Evolutionary conservation across 2,797 vertebrate genomes (phyloP).

Genomic region (Alauda arvensis): DNA sequence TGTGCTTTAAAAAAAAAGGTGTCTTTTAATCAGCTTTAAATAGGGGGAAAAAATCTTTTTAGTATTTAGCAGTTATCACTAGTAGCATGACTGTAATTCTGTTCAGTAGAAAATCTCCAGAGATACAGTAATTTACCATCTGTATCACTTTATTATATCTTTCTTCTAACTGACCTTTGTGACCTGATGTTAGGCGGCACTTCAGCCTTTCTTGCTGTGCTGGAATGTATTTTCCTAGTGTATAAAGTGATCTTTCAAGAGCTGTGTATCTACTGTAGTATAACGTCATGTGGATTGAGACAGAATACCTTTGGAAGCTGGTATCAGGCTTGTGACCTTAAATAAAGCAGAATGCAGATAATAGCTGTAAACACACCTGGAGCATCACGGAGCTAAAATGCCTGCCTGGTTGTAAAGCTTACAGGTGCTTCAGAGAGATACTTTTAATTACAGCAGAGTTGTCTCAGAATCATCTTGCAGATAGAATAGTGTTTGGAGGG

Average conservation of each 20-base stretch:
- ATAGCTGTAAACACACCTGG: background rate
- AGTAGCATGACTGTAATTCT: background rate
- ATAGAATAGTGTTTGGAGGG: background rate
- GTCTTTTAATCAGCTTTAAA: slow-evolving; percentile 18
- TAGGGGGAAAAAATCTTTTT: background rate
- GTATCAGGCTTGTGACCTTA: background rate
- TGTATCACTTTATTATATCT: background rate
- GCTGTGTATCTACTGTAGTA: background rate
- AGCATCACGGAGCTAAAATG: background rate
- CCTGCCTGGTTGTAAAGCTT: background rate
- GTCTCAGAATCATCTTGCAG: background rate
- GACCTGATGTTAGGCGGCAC: background rate
- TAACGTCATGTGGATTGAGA: background rate
- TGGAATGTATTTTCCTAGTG: background rate
- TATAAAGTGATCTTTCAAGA: background rate
- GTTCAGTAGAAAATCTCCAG: background rate
- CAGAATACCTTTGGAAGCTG: background rate
- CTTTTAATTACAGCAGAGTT: slow-evolving; percentile 10
- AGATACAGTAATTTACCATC: background rate
- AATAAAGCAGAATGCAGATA: background rate
- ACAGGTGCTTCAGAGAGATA: background rate
- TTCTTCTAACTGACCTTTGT: background rate
- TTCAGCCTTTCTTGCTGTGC: background rate
- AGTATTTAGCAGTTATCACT: background rate
- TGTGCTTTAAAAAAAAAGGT: background rate